These are phyloP conservation scores for Elysia crispata DNA, from an alignment of 2,888 invertebrate species.

Conservation along the genomic window DNA sequence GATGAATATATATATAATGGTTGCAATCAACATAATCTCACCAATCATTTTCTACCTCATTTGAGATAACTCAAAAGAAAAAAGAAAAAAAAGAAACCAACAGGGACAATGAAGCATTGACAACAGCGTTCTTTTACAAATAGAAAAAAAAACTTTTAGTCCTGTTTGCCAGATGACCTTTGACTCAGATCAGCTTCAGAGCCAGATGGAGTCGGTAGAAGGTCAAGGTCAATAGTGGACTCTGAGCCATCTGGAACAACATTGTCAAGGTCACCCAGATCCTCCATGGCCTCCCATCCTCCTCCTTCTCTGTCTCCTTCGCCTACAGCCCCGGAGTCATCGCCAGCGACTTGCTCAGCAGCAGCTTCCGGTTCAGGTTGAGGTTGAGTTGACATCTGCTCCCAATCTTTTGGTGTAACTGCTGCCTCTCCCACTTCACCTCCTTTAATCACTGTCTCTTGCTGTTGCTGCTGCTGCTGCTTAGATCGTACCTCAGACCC, in stretches of 20 bases:
- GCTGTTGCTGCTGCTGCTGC: neutral
- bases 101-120: no score
- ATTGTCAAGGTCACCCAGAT: slow-evolving; percentile 37
- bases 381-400: neutral
- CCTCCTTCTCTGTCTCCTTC: neutral
- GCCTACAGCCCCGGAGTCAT: neutral
- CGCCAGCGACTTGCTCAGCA: slow-evolving; percentile 17
- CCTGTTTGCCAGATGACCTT: neutral
- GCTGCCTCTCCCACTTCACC: neutral
- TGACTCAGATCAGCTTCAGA: neutral
- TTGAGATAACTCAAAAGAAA: no score
- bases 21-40: no score
- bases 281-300: slow-evolving; percentile 31
- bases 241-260: neutral
- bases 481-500: neutral
- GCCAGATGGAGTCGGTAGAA: slow-evolving; percentile 24
- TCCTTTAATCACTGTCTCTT: neutral
- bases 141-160: neutral
- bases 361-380: slow-evolving; percentile 2
- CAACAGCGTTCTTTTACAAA: no score
- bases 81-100: no score
- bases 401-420: neutral
- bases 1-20: no score
- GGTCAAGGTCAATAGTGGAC: slow-evolving; percentile 35
- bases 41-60: no score